Conservation (phyloP, 1,140 invertebrate species). For the Cataglyphis hispanica region DNA sequence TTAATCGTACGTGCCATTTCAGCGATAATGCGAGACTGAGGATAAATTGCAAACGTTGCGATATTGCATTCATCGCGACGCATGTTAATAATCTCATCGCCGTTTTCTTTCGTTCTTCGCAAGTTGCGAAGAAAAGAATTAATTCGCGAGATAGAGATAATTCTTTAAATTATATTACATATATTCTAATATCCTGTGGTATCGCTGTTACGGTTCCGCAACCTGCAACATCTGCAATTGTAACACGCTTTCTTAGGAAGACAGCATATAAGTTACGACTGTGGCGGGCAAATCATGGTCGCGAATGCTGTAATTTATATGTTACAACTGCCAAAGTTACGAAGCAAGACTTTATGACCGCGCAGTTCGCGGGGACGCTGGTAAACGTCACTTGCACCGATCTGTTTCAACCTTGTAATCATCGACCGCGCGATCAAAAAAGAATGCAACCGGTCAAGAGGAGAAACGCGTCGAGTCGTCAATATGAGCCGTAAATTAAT, state of each 20-base stretch:
- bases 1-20: conserved; percentile 25
- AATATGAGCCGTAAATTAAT: conserved; percentile 54
- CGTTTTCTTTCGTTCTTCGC: neutral
- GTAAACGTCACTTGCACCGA: conserved; percentile 53
- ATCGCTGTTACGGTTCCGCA: conserved; percentile 32
- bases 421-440: conserved; percentile 46
- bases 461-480: conserved; percentile 6
- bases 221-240: conserved; percentile 56
- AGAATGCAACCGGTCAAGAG: neutral
- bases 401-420: conserved; percentile 51
- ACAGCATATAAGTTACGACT: conserved; percentile 66
- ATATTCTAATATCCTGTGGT: neutral
- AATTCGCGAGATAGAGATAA: conserved; percentile 30
- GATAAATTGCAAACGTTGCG: conserved; percentile 31
- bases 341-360: conserved; percentile 60
- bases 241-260: conserved; percentile 65
- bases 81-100: neutral
- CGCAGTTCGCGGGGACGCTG: conserved; percentile 25
- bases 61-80: conserved; percentile 7
- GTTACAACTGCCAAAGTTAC: conserved; percentile 74
- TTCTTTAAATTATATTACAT: conserved; percentile 12
- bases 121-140: neutral
- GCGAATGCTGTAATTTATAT: conserved; percentile 71
- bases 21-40: conserved; percentile 15
- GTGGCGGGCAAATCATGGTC: conserved; percentile 20